A percentile compares a stretch with the other conserved stretches of the same genome.
phyloP scores from a whole-genome alignment of 2,888 invertebrate species.

The Leptogaster cylindrica region DNA sequence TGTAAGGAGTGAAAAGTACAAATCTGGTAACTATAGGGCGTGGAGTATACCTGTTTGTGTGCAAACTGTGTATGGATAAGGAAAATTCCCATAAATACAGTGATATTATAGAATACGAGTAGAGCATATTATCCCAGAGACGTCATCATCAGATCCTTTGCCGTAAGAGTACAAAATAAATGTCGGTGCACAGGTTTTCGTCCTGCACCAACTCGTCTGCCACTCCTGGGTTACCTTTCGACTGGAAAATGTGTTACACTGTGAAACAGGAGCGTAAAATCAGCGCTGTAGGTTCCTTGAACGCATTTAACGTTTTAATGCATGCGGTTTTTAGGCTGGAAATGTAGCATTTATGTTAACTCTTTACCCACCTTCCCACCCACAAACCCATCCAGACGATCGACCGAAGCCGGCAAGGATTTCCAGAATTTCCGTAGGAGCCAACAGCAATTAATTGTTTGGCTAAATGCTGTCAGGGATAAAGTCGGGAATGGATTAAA shows the following conservation, averaged over 20 bases:
- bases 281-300: slow-evolving; percentile 10
- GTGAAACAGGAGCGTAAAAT: slow-evolving; percentile 6
- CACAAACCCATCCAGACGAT: too few relatives aligned
- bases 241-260: neutral
- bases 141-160: slow-evolving; percentile 22
- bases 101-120: slow-evolving; percentile 1
- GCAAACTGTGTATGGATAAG: neutral
- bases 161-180: slow-evolving; percentile 15
- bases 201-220: slow-evolving; percentile 4
- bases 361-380: too few relatives aligned
- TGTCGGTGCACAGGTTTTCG: neutral
- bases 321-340: slow-evolving; percentile 8
- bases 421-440: too few relatives aligned
- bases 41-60: slow-evolving; percentile 26
- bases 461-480: slow-evolving; percentile 4
- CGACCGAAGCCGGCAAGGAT: too few relatives aligned
- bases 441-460: slow-evolving; percentile 20
- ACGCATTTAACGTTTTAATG: slow-evolving; percentile 25
- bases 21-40: slow-evolving; percentile 5
- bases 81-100: slow-evolving; percentile 16
- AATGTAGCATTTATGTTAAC: too few relatives aligned
- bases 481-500: slow-evolving; percentile 2
- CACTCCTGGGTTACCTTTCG: neutral
- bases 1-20: slow-evolving; percentile 14
- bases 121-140: slow-evolving; percentile 24